Base-by-base conservation (phyloP, 2,797 vertebrate species). In the Spondyliosoma cantharus region DNA sequence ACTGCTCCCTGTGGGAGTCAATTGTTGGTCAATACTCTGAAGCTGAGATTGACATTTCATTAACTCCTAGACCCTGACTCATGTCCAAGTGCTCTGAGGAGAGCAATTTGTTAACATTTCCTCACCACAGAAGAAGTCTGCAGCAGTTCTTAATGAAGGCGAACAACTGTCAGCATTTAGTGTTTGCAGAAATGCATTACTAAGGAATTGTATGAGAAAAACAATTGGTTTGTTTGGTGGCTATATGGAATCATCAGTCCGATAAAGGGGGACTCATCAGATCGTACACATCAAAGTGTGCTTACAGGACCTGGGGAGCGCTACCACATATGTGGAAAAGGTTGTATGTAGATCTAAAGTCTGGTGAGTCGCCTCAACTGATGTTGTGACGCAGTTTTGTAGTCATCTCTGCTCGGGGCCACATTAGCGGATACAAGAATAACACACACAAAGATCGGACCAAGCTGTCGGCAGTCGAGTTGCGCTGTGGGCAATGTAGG, bases 11-110 rank as follows among this genome's bases (percentile, higher is more conserved):
- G 64, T 32, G 27, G 19, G 45, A 62, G 45, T 73, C 64, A 43
- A 1, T 37, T 27, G 63, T 17, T 22, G 42, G 29, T 19, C 14
- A n/a, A 50, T 50, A 62, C 29, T 37, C 25, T 46, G 22, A 45
- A 52, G 15, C 43, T 13, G 62, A n/a, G 54, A 74, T 78, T 27
- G 61, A 53, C 17, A 27, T 85, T 75, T 67, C 62, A 72, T 79
- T 45, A 68, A 32, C 25, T 58, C 50, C 17, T 7, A 63, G 71
- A 52, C 29, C 29, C 52, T 20, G 66, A 57, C 32, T 27, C 49
- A 4, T 42, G 59, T 58, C 3, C 14, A 69, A 48, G 45, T 6
- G 17, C 13, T 61, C 67, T 22, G 49, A 48, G 13, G 17, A 50
- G 29, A 50, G 56, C 11, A 3, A 22, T 59, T 59, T 60, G 54